Evolutionary conservation across 35 echinoderm and acorn worm species (phyloP), one percentile per base, ranked within the genome.

Genomic region (Stichopus chloronotus): DNA sequence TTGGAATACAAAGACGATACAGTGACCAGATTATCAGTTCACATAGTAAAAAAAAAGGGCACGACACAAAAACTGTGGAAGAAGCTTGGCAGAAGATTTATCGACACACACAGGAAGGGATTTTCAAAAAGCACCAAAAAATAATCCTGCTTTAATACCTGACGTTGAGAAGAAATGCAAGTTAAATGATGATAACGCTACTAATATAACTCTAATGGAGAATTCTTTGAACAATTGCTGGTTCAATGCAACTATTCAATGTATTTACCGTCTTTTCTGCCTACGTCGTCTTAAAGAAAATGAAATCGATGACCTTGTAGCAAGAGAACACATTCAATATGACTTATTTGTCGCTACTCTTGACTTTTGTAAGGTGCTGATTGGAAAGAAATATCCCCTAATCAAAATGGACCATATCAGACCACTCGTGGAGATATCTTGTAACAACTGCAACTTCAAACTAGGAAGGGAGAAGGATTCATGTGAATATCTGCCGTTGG

Each of bases 211-310:
- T 12, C 8, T 52, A 55, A 83, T 83, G 7, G 30, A 83, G 13
- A 83, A 83, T 19, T 5, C 55, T 11, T 43, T 54, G 16, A 83
- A 83, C 13, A 83, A 83, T 14, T 83, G 79, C 19, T 83, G 79
- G 79, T 83, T 83, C 16, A 83, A 83, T 83, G 30, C 79, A 5
- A 55, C 55, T 9, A 55, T 83, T 5, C 79, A 83, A 19, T 83
- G 79, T 14, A 52, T 83, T 83, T 17, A 17, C 6, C 79, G 79
- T 25, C 52, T 79, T 9, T 79, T 20, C 20, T 25, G 52, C 10
- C 10, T 22, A 53, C 78, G 60, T 63, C 60, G 60, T 63, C 16
- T 63, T 9, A 9, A 10, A 79, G 21, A 20, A 13, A 79, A 79
- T 8, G 21, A 79, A 10, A 22, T 20, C 9, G 9, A 53, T 53